Base-by-base conservation (phyloP, 1,140 invertebrate species). In the Drosophila melanica region DNA sequence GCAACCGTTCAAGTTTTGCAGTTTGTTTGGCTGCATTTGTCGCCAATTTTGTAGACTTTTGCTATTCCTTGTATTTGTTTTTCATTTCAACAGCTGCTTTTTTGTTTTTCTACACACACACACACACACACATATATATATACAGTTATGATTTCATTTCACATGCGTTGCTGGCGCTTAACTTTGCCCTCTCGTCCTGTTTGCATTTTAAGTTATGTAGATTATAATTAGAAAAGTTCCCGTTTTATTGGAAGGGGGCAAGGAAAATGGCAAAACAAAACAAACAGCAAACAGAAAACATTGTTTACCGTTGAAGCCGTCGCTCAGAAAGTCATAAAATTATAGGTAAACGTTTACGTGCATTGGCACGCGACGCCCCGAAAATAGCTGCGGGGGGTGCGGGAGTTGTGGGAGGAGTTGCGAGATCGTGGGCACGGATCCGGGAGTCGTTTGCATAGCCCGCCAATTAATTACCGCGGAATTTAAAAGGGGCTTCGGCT, bases 301-400 rank as follows among this genome's bases (percentile, higher is more conserved):
- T 60, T 54, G 54, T 69, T 60, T 76, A 64, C 42, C 48, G 37
- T 5, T 53, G 39, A 47, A 44, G 66, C 42, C 54, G 42, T 44
- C 59, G 51, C 67, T 77, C 79, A 68, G 72, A 84, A 87, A 89
- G 84, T 89, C 84, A 87, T 89, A 89, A 87, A 87, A 89, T 87
- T 87, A 87, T 89, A 87, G 84, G 84, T 84, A 89, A 87, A 84
- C 84, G 84, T 81, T 89, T 87, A 87, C 84, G 84, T 87, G 84
- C 80, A 84, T 82, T 65, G 77, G 68, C 75, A 75, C 58, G 53
- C 72, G 47, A 75, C 59, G 20, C 14, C 47, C 2, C n/a, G n/a
- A 23, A 65, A 16, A 41, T 37, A 27, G 41, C 9, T 2, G 11
- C 20, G 12, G 8, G 16, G 18, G 9, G 30, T 3, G 41, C 3